Percentiles rank a stretch among this genome's conserved stretches.
Evolutionary conservation across 2,888 invertebrate genomes (phyloP).

Genomic region (Tenthredo distinguenda): DNA sequence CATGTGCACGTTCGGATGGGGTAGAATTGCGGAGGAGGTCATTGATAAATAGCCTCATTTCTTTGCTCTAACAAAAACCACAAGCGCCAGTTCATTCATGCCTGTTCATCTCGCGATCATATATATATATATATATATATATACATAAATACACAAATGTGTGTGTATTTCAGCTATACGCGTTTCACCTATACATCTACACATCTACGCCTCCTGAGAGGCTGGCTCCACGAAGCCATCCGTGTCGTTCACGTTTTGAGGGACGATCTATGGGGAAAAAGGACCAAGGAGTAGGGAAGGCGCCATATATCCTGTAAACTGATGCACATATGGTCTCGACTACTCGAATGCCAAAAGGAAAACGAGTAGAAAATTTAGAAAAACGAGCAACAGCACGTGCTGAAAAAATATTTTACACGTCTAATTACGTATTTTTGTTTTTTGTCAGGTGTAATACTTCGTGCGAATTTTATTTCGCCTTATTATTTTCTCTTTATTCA

Average conservation of each 20-base stretch:
- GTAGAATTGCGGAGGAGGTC: conserved; percentile 61
- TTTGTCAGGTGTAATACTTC: neutral
- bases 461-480: neutral
- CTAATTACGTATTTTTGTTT: neutral
- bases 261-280: neutral
- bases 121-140: neutral
- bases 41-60: conserved; percentile 65
- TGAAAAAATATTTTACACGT: neutral
- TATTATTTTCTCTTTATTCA: neutral
- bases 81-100: conserved; percentile 72
- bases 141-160: no score
- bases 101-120: conserved; percentile 47
- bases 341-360: neutral
- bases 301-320: conserved; percentile 64
- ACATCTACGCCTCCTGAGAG: neutral
- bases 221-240: conserved; percentile 32
- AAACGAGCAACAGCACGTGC: neutral
- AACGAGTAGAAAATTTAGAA: neutral
- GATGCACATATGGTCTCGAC: conserved; percentile 59
- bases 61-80: conserved; percentile 64
- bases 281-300: conserved; percentile 48
- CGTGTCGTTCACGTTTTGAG: conserved; percentile 44
- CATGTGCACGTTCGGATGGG: neutral
- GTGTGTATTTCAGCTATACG: neutral
- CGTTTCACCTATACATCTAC: neutral